phyloP scores from a whole-genome alignment of 35 echinoderm and acorn worm species.

The Diadema setosum region DNA sequence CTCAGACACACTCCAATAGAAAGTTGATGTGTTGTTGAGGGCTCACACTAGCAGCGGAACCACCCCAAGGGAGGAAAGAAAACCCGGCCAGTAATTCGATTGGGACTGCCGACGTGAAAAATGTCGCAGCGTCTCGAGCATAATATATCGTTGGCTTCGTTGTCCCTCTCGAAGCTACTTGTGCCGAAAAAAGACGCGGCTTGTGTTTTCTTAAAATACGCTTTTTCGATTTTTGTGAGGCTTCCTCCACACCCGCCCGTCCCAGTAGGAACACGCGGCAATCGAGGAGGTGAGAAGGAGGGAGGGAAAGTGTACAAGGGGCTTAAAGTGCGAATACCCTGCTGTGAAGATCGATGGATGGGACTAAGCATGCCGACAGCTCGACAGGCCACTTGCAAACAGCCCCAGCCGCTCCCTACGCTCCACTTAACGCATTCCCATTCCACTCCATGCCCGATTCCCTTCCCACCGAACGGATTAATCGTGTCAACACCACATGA shows the following conservation, averaged over 20 bases:
- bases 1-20: no score
- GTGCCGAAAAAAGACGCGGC: not conserved
- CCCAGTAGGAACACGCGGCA: not conserved
- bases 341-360: not conserved
- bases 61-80: constrained; percentile 1
- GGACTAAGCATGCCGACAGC: not conserved
- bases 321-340: constrained; percentile 16
- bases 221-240: no score
- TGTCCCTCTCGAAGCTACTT: constrained; percentile 13
- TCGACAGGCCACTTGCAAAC: no score
- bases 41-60: not conserved
- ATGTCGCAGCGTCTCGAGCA: not conserved
- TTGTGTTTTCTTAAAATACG: no score
- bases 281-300: no score
- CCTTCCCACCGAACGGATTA: constrained; percentile 6
- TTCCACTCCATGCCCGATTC: not conserved
- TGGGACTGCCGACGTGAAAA: constrained; percentile 11
- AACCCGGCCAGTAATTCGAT: constrained; percentile 24
- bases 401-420: not conserved
- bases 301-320: not conserved
- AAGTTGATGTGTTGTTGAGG: no score
- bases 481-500: constrained; percentile 20
- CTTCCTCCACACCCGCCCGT: not conserved
- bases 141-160: not conserved
- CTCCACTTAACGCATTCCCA: not conserved